Conservation (phyloP, 2,113 vertebrate species). For the Gallinago media region DNA sequence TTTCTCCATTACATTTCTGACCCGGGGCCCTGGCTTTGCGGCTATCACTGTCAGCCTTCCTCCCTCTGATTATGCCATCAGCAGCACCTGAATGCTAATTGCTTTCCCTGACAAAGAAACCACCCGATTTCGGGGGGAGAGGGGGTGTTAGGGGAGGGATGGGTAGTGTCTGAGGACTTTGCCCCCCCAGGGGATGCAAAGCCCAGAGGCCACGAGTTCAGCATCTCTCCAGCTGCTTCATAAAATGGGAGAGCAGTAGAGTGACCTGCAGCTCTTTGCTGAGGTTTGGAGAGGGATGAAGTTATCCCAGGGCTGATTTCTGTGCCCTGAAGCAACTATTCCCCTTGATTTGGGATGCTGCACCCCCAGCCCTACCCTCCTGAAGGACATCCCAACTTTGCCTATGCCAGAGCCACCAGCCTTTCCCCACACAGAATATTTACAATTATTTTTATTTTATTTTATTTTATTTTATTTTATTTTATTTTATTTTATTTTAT, state of each 20-base stretch:
- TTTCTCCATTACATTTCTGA: conserved; percentile 69
- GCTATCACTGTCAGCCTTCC: conserved; percentile 42
- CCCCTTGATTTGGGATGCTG: not conserved
- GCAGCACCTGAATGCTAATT: conserved; percentile 64
- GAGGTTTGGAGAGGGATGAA: not conserved
- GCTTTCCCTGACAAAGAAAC: conserved; percentile 14
- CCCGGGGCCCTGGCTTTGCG: not conserved
- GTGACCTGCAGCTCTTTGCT: not conserved
- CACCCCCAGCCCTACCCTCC: not conserved
- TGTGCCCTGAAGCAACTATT: not conserved
- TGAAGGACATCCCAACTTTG: fast-evolving
- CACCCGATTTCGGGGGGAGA: not conserved
- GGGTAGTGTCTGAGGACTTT: not conserved
- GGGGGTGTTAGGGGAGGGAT: not conserved
- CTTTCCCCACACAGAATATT: not conserved
- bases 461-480: not conserved
- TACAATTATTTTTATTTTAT: not conserved
- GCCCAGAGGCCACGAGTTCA: too few relatives aligned
- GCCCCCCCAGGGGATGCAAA: not conserved
- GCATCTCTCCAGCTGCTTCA: not conserved
- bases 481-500: too few relatives aligned
- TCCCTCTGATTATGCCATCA: conserved; percentile 54
- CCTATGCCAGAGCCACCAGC: not conserved
- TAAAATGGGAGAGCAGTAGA: not conserved
- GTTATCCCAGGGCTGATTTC: not conserved